A percentile compares a stretch with the other conserved stretches of the same genome.
Conservation (phyloP, 2,797 vertebrate genomes). For the Neosalanx taihuensis region DNA sequence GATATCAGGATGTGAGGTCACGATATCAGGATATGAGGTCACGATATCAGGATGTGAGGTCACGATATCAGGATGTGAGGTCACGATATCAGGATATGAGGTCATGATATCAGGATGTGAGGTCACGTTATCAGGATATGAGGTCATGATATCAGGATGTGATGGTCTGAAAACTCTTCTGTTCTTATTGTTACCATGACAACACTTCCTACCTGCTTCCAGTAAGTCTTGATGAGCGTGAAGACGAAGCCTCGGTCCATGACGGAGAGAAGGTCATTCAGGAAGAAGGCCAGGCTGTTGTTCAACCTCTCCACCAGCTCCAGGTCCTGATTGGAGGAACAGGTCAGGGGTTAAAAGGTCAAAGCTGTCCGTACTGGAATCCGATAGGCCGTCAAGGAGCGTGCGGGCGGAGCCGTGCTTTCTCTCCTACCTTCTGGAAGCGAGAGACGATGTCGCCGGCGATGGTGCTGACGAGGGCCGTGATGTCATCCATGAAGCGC, state of each 20-base stretch:
- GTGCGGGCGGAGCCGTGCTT: background rate
- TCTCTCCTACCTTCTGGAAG: slow-evolving; percentile 88
- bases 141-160: background rate
- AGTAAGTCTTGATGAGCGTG: slow-evolving; percentile 86
- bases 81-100: too few species aligned
- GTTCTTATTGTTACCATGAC: background rate
- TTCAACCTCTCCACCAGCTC: slow-evolving; percentile 97
- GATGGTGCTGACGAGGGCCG: slow-evolving; percentile 95
- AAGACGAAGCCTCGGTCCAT: slow-evolving; percentile 99
- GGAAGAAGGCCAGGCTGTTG: slow-evolving; percentile 94
- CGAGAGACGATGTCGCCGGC: slow-evolving; percentile 92
- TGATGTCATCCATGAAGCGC: slow-evolving; percentile 98
- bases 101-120: background rate
- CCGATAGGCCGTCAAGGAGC: background rate
- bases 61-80: too few species aligned
- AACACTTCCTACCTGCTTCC: slow-evolving; percentile 87
- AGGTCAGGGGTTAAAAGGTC: slow-evolving; percentile 3
- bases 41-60: too few species aligned
- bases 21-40: too few species aligned
- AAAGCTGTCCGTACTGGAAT: slow-evolving; percentile 22
- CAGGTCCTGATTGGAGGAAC: slow-evolving; percentile 77
- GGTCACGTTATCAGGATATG: too few species aligned
- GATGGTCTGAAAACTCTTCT: too few species aligned
- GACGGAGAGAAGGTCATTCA: slow-evolving; percentile 94
- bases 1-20: too few species aligned